Evolutionary conservation across 2,888 invertebrate genomes (phyloP), one percentile per base, ranked within the genome.

Genomic region (Dolichomitus sp.): DNA sequence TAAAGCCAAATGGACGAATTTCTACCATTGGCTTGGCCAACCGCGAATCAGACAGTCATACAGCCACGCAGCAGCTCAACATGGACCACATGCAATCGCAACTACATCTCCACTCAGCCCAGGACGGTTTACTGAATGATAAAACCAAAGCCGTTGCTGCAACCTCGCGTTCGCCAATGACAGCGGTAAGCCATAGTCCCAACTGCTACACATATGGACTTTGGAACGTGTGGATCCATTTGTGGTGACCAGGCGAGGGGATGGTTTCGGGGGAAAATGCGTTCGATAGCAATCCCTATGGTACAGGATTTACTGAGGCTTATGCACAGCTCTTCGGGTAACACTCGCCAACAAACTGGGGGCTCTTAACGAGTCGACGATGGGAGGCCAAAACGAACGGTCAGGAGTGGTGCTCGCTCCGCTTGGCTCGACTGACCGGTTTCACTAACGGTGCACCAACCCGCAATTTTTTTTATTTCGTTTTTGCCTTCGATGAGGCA

Each of bases 1-100:
- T 9, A 37, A 79, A 73, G 40, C 45, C 63, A 37, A 54, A 54
- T 63, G 65, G 65, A 81, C 81, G 78, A 76, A 87, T 86, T 86
- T 86, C 80, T 86, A 84, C 72, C 83, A 81, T 76, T 76, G 79
- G 78, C 73, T 78, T 72, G 74, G 78, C 78, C 70, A 81, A 78
- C 74, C 68, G 40, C 70, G n/a, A 50, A 4, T 7, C 5, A 27
- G n/a, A 12, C 4, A 59, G 11, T 37, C 61, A n/a, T 33, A 50
- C 27, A 12, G 33, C 37, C 3, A 52, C 17, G 52, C 27, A 27
- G 37, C 65, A 17, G 12, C 33, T 2, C 59, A 17, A 42, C 63
- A 54, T 50, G 50, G 14, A 42, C 69, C 65, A 23, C 57, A 50
- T 33, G 81, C 73, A 82, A 82, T 79, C 74, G 57, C 40, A 42